These are phyloP conservation scores for Eurosta solidaginis DNA, from an alignment of 1,140 invertebrate species.

Conservation along the genomic window DNA sequence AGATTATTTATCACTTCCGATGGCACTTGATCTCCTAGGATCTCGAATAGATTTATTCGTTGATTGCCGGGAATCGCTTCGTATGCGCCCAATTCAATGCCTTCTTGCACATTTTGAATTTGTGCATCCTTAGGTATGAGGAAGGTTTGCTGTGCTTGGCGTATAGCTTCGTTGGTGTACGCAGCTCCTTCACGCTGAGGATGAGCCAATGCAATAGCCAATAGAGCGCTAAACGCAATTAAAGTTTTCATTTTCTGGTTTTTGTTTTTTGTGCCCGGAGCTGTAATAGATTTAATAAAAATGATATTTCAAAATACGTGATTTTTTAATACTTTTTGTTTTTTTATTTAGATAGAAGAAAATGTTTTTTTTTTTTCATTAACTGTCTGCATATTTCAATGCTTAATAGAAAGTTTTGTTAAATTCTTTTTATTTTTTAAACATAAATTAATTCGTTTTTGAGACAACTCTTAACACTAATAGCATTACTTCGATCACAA, in stretches of 20 bases:
- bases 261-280: not conserved
- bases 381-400: not conserved
- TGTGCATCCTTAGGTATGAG: conserved; percentile 83
- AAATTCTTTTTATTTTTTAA: not conserved
- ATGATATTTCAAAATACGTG: not conserved
- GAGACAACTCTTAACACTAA: too few relatives aligned
- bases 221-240: conserved; percentile 58
- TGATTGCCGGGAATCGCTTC: conserved; percentile 82
- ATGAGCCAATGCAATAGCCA: conserved; percentile 62
- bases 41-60: conserved; percentile 78
- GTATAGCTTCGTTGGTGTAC: conserved; percentile 83
- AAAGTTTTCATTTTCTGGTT: conserved; percentile 54
- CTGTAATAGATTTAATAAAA: not conserved
- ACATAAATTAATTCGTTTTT: too few relatives aligned
- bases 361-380: not conserved
- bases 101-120: conserved; percentile 82
- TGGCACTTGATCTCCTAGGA: conserved; percentile 80
- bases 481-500: too few relatives aligned
- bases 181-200: conserved; percentile 78
- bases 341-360: not conserved
- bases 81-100: conserved; percentile 80
- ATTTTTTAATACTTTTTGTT: conserved; percentile 1
- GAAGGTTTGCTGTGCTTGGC: conserved; percentile 80
- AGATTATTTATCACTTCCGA: conserved; percentile 85
- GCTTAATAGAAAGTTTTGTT: not conserved